Evolutionary conservation across 2,888 invertebrate species (phyloP).

Genomic region (Drosophila suboccidentalis): DNA sequence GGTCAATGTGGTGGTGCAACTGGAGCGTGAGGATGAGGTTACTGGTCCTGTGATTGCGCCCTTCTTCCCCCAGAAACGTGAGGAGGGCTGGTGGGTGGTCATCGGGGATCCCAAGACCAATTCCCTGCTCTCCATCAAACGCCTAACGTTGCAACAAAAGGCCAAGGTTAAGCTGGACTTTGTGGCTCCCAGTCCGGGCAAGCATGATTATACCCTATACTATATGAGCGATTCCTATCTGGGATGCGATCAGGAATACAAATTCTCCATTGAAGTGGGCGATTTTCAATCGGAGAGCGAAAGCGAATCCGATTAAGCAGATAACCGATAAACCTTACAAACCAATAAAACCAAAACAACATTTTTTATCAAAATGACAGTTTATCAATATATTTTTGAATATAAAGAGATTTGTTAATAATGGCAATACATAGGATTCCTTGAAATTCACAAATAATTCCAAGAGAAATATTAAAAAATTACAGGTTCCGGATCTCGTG

Average conservation of each 20-base stretch:
- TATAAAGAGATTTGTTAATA: background rate
- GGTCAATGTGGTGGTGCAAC: slow-evolving; percentile 94
- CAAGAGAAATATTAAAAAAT: background rate
- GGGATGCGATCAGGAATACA: slow-evolving; percentile 99
- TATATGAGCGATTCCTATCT: slow-evolving; percentile 99
- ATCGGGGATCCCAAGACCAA: slow-evolving; percentile 98
- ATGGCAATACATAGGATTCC: background rate
- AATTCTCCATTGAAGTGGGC: slow-evolving; percentile 93
- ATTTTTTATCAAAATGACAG: slow-evolving; percentile 15
- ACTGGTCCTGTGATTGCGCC: slow-evolving; percentile 99
- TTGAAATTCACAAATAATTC: background rate
- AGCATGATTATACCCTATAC: slow-evolving; percentile 96
- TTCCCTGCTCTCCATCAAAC: slow-evolving; percentile 97
- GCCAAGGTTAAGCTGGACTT: slow-evolving; percentile 92
- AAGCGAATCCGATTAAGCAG: slow-evolving; percentile 87
- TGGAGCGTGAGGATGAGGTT: slow-evolving; percentile 98
- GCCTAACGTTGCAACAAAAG: slow-evolving; percentile 96
- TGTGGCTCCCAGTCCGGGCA: slow-evolving; percentile 95
- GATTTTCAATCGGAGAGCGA: slow-evolving; percentile 90
- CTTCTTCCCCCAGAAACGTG: slow-evolving; percentile 97
- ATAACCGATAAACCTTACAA: background rate
- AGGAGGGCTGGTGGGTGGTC: slow-evolving; percentile 99
- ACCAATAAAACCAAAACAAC: slow-evolving; percentile 28
- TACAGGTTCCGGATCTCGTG: too few species aligned
- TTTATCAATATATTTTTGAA: slow-evolving; percentile 1